phyloP scores from a whole-genome alignment of 2,113 vertebrate genomes.

The Cercocebus atys region DNA sequence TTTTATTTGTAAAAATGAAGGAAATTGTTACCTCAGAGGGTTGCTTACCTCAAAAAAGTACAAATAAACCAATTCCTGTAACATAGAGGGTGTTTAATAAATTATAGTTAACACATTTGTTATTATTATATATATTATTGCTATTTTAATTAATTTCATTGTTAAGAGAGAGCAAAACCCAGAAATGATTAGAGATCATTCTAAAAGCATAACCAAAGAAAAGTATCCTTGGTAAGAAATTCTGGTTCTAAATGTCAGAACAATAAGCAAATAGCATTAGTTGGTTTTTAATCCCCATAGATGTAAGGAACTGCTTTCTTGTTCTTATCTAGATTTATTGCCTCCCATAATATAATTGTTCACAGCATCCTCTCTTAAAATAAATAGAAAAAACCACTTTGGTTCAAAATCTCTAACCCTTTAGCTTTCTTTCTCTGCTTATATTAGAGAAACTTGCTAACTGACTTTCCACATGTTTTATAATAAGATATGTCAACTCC shows the following conservation, averaged over 20 bases:
- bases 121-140: background rate
- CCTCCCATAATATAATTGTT: background rate
- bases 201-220: background rate
- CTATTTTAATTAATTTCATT: background rate
- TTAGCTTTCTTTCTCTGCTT: background rate
- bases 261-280: background rate
- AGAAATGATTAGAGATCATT: background rate
- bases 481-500: background rate
- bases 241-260: background rate
- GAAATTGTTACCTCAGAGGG: background rate
- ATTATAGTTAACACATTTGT: background rate
- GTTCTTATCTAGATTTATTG: background rate
- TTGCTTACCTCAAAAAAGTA: background rate
- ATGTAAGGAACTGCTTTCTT: background rate
- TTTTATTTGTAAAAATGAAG: background rate
- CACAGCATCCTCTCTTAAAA: background rate
- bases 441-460: background rate
- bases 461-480: background rate
- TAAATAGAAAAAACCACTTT: background rate
- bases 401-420: background rate
- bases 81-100: background rate
- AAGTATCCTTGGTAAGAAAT: background rate
- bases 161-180: background rate
- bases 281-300: background rate
- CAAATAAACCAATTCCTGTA: background rate